Evolutionary conservation across 2,888 invertebrate genomes (phyloP).

Genomic region (Drosophila atripex): DNA sequence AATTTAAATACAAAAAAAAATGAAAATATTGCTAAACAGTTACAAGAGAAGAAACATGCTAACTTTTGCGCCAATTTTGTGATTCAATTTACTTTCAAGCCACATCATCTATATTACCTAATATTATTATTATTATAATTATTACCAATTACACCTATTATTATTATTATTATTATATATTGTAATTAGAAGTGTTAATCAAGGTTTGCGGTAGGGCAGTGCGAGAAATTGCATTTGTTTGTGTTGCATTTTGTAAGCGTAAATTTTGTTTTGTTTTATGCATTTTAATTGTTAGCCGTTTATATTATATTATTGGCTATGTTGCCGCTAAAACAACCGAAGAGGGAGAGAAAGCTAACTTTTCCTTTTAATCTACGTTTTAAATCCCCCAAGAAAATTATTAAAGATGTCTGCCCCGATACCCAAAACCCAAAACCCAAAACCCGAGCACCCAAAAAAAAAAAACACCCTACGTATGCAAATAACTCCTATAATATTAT

Average conservation of each 20-base stretch:
- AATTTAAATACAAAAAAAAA: slow-evolving; percentile 12
- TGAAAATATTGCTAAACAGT: neutral
- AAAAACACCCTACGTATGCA: neutral
- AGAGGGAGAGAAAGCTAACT: slow-evolving; percentile 27
- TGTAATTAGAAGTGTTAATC: slow-evolving; percentile 31
- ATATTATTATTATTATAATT: slow-evolving; percentile 26
- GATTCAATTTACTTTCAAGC: slow-evolving; percentile 73
- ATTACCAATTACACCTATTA: slow-evolving; percentile 14
- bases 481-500: slow-evolving; percentile 43
- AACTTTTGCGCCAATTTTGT: slow-evolving; percentile 70
- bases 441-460: slow-evolving; percentile 1
- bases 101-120: slow-evolving; percentile 56
- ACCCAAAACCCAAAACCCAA: slow-evolving; percentile 3
- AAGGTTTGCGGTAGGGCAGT: slow-evolving; percentile 51
- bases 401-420: slow-evolving; percentile 27
- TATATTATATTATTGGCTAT: slow-evolving; percentile 53
- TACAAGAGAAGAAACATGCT: slow-evolving; percentile 65
- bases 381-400: slow-evolving; percentile 48
- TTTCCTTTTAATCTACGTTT: slow-evolving; percentile 71
- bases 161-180: slow-evolving; percentile 15
- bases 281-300: slow-evolving; percentile 79
- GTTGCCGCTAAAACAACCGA: slow-evolving; percentile 27
- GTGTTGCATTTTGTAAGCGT: slow-evolving; percentile 59
- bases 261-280: slow-evolving; percentile 76
- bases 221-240: slow-evolving; percentile 48